phyloP scores from a whole-genome alignment of 2,888 invertebrate genomes.

The Desoria tigrina region DNA sequence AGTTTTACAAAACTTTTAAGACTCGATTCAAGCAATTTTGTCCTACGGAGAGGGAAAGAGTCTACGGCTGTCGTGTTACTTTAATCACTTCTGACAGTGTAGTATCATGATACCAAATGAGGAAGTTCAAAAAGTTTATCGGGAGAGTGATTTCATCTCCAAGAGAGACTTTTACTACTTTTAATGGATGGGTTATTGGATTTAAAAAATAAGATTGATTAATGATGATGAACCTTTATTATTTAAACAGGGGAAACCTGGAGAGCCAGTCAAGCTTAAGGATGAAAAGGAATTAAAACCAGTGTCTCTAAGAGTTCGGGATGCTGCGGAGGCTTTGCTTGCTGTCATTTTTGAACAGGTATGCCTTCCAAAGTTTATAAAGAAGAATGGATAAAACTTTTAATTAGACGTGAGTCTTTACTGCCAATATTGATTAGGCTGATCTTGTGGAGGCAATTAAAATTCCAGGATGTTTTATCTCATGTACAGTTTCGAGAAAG shows the following conservation, averaged over 20 bases:
- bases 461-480: no score
- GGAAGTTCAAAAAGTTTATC: no score
- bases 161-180: not conserved
- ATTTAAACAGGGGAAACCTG: conserved; percentile 68
- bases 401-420: not conserved
- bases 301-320: conserved; percentile 94
- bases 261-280: conserved; percentile 87
- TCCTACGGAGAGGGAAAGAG: no score
- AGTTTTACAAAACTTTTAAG: no score
- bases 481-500: no score
- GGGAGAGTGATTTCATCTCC: no score
- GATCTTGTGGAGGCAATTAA: no score
- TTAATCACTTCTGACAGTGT: no score
- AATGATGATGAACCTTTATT: not conserved
- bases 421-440: no score
- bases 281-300: conserved; percentile 95
- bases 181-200: conserved; percentile 8
- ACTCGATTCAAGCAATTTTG: no score
- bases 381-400: not conserved
- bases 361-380: conserved; percentile 28
- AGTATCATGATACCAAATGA: no score
- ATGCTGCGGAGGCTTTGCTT: conserved; percentile 92
- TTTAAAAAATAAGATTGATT: not conserved
- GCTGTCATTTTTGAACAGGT: conserved; percentile 89
- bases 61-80: no score